phyloP scores from a whole-genome alignment of 2,113 vertebrate species.

The Phalacrocorax aristotelis region DNA sequence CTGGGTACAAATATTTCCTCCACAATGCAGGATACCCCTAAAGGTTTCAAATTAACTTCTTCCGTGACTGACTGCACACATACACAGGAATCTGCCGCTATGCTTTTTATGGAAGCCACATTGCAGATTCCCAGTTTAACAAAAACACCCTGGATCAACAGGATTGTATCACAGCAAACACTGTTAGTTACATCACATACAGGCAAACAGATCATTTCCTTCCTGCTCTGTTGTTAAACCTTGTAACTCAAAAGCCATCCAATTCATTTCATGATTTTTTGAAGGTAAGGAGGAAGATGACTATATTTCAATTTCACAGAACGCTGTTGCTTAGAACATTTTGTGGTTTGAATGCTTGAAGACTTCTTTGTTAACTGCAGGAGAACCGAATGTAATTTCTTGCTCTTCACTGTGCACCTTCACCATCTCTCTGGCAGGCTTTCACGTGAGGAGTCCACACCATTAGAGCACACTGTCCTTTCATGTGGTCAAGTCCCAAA shows the following conservation, averaged over 20 bases:
- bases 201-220: background rate
- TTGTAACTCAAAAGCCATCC: background rate
- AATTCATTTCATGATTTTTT: background rate
- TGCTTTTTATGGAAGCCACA: background rate
- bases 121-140: background rate
- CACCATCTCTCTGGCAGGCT: background rate
- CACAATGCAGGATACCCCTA: background rate
- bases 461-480: background rate
- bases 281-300: background rate
- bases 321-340: background rate
- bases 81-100: fast-evolving
- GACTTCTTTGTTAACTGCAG: background rate
- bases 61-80: background rate
- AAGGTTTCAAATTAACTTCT: background rate
- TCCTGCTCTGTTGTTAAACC: background rate
- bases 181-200: background rate
- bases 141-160: background rate
- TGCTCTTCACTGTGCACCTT: background rate
- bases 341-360: background rate
- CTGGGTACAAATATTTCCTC: background rate
- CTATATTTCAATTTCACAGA: background rate
- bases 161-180: background rate
- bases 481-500: background rate
- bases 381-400: background rate
- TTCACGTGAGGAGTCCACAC: background rate